Evolutionary conservation across 2,113 vertebrate species (phyloP).

Genomic region (Thomomys bottae): DNA sequence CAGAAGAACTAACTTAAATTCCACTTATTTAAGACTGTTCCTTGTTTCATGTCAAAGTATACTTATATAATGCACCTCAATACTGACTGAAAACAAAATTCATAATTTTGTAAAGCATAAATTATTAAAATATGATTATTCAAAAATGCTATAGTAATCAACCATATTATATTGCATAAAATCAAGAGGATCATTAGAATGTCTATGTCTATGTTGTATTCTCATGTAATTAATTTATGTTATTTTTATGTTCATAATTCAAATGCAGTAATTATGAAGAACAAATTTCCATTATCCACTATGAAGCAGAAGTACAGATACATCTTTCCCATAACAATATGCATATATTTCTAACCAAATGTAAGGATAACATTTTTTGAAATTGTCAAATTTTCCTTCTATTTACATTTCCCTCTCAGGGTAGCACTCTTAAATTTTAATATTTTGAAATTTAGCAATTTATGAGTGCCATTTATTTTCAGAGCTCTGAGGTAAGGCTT

Average conservation of each 20-base stretch:
- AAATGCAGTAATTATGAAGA: neutral
- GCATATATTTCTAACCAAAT: neutral
- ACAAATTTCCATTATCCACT: neutral
- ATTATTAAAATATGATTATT: neutral
- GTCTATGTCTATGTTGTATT: neutral
- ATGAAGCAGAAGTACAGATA: neutral
- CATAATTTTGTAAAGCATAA: neutral
- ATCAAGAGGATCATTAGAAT: neutral
- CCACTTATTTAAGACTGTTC: neutral
- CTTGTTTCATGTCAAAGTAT: neutral
- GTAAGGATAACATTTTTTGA: neutral
- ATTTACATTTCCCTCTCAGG: neutral
- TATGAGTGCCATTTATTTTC: conserved; percentile 18
- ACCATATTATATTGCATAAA: neutral
- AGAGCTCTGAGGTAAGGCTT: neutral
- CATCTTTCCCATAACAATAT: neutral
- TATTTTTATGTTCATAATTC: neutral
- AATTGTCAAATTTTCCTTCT: neutral
- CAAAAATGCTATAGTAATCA: neutral
- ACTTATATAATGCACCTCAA: neutral
- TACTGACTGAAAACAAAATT: neutral
- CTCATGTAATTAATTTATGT: neutral
- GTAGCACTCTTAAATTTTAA: neutral
- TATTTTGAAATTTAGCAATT: neutral
- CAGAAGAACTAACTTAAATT: neutral